These are phyloP conservation scores for Tupaia tana DNA, from an alignment of 2,113 vertebrate genomes.

Conservation along the genomic window DNA sequence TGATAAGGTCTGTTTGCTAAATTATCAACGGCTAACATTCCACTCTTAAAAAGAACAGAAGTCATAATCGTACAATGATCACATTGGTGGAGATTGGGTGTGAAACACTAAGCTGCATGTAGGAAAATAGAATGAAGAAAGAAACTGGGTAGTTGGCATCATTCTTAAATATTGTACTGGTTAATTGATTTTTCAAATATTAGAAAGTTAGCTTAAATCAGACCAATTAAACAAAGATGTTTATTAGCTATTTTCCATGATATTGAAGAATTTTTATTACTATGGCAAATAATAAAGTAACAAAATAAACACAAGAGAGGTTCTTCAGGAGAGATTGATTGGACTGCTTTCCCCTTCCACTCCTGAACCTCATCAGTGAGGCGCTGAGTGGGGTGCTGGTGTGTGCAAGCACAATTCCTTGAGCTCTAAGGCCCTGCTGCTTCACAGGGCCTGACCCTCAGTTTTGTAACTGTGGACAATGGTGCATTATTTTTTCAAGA, in stretches of 20 bases:
- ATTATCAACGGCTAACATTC: not conserved
- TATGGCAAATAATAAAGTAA: not conserved
- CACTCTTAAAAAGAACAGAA: not conserved
- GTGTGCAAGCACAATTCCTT: not conserved
- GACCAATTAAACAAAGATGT: not conserved
- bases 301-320: not conserved
- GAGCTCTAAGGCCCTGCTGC: not conserved
- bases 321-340: accelerated
- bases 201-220: not conserved
- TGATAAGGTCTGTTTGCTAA: constrained; percentile 64
- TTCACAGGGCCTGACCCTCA: not conserved
- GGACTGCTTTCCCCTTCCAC: accelerated
- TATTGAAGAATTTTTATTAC: not conserved
- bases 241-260: not conserved
- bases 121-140: not conserved
- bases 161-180: not conserved
- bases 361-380: accelerated
- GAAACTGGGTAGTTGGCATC: not conserved
- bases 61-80: accelerated
- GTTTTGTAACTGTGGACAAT: constrained; percentile 59
- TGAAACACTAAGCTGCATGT: not conserved
- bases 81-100: not conserved
- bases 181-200: not conserved
- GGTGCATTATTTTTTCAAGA: not conserved
- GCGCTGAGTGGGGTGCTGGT: accelerated